A percentile compares a stretch with the other conserved stretches of the same genome.
These are phyloP conservation scores for Drosophila borealis DNA, from an alignment of 2,888 invertebrate genomes.

Conservation along the genomic window DNA sequence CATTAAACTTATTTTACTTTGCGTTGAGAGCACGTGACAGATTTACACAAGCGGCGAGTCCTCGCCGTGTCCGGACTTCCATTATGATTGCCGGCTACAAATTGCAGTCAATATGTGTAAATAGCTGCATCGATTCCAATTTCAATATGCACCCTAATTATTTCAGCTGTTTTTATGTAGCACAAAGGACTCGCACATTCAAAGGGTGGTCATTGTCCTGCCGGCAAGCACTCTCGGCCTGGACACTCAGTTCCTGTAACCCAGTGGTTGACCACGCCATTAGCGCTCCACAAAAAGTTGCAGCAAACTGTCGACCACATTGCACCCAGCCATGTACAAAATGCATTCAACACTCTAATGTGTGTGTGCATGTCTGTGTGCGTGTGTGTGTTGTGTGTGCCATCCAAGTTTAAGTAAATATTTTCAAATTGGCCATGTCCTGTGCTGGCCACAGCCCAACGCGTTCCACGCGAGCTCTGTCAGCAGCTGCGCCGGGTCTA, in stretches of 20 bases:
- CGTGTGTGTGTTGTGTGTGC: constrained; percentile 13
- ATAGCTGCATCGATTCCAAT: constrained; percentile 51
- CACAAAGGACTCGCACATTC: constrained; percentile 26
- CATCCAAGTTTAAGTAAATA: constrained; percentile 77
- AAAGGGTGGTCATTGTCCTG: constrained; percentile 35
- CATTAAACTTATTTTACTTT: constrained; percentile 68
- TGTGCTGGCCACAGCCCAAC: constrained; percentile 44
- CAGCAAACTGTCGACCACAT: constrained; percentile 58
- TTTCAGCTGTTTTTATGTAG: constrained; percentile 34
- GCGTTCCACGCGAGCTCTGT: constrained; percentile 49
- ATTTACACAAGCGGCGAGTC: constrained; percentile 41
- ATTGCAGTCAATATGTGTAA: constrained; percentile 55
- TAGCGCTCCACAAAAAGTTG: constrained; percentile 71
- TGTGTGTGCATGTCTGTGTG: background rate
- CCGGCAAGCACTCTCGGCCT: background rate
- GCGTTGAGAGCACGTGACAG: constrained; percentile 61
- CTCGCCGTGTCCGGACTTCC: constrained; percentile 7
- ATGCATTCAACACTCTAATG: constrained; percentile 58
- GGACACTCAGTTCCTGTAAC: background rate
- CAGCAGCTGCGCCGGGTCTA: constrained; percentile 51
- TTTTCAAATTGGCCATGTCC: constrained; percentile 81
- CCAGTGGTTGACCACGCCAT: constrained; percentile 66
- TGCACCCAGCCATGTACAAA: constrained; percentile 38
- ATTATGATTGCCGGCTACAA: constrained; percentile 26
- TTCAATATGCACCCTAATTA: constrained; percentile 71